A percentile compares a stretch with the other conserved stretches of the same genome.
Evolutionary conservation across 2,113 vertebrate species (phyloP).

Genomic region (Xiphophorus hellerii): DNA sequence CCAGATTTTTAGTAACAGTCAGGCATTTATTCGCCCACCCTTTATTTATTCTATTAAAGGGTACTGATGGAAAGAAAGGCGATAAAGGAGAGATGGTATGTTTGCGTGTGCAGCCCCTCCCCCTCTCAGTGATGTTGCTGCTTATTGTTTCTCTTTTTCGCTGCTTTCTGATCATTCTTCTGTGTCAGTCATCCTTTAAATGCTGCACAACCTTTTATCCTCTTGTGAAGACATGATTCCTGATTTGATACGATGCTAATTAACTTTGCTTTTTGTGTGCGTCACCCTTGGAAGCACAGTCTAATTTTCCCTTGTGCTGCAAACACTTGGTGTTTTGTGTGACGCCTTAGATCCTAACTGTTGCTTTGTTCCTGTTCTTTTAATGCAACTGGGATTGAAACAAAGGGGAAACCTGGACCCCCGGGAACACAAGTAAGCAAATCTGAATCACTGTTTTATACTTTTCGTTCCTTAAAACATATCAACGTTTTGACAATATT

Average conservation of each 20-base stretch:
- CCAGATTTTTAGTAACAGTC: not conserved
- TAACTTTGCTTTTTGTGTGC: constrained; percentile 52
- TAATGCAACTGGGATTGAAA: constrained; percentile 14
- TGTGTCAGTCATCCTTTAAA: constrained; percentile 27
- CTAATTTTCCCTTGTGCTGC: constrained; percentile 32
- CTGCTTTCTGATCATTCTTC: constrained; percentile 33
- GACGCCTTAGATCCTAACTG: constrained; percentile 51
- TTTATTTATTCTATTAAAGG: constrained; percentile 66
- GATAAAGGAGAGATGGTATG: constrained; percentile 84
- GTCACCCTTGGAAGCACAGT: constrained; percentile 25
- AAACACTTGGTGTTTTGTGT: constrained; percentile 30
- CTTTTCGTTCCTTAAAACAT: constrained; percentile 43
- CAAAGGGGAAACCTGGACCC: constrained; percentile 84
- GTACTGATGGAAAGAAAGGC: constrained; percentile 81
- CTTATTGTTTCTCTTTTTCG: constrained; percentile 24
- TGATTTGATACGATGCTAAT: constrained; percentile 48
- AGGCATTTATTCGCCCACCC: not conserved
- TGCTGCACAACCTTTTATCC: constrained; percentile 19
- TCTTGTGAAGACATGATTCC: constrained; percentile 38
- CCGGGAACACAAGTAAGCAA: constrained; percentile 84
- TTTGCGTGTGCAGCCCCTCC: constrained; percentile 37
- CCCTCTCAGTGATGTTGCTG: constrained; percentile 7
- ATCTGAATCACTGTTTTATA: constrained; percentile 29
- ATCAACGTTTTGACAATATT: constrained; percentile 23
- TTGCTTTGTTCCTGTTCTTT: constrained; percentile 37